phyloP scores from a whole-genome alignment of 1,140 invertebrate species.

The Eriocheir sinensis region DNA sequence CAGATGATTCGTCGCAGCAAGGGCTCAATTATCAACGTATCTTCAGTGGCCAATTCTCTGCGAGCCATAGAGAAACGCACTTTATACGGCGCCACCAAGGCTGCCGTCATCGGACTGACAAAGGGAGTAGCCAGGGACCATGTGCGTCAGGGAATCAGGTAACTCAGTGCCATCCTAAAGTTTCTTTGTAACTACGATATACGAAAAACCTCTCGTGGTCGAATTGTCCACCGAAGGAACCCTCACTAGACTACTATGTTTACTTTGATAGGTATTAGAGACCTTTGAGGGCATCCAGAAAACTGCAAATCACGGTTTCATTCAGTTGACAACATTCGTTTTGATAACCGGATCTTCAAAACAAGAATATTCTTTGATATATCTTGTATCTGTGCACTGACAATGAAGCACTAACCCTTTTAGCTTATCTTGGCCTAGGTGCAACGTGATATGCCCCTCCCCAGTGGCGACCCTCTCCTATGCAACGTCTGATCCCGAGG shows the following conservation, averaged over 20 bases:
- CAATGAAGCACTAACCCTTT: background rate
- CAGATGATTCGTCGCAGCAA: conserved; percentile 80
- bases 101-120: conserved; percentile 82
- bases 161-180: conserved; percentile 78
- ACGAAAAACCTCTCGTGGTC: background rate
- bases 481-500: conserved; percentile 76
- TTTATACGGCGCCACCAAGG: conserved; percentile 82
- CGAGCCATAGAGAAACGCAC: conserved; percentile 82
- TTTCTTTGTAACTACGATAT: conserved; percentile 11
- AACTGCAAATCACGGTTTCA: conserved; percentile 44
- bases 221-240: background rate
- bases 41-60: conserved; percentile 82
- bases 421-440: conserved; percentile 43
- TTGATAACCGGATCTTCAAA: background rate
- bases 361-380: background rate
- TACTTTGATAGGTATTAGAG: background rate
- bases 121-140: conserved; percentile 82
- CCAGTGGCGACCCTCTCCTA: conserved; percentile 52
- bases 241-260: too few species aligned
- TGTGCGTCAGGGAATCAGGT: conserved; percentile 81
- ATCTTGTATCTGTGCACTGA: background rate
- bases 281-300: conserved; percentile 79
- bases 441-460: conserved; percentile 68
- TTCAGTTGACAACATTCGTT: background rate
- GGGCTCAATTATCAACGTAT: conserved; percentile 83